Percentiles rank a stretch among this genome's conserved stretches.
phyloP scores from a whole-genome alignment of 2,113 vertebrate species.

The Hippocampus mohnikei region DNA sequence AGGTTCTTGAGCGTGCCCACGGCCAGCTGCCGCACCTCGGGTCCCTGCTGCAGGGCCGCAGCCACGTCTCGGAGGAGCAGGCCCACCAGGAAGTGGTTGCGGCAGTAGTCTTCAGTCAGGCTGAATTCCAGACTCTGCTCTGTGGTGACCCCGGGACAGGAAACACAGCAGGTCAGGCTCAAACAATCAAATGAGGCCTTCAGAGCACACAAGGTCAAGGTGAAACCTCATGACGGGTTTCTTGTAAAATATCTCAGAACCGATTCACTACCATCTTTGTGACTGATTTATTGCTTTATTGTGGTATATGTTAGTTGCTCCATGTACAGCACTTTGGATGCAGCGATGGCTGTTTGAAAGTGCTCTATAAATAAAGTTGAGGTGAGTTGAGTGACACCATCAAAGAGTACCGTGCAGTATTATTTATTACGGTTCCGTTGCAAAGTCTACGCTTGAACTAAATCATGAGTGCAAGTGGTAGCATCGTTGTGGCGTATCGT shows the following conservation, averaged over 20 bases:
- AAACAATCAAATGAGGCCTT: background rate
- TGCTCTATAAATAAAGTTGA: no score
- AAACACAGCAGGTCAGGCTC: background rate
- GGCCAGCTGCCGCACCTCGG: slow-evolving; percentile 83
- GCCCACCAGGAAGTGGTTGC: slow-evolving; percentile 92
- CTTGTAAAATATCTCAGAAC: background rate
- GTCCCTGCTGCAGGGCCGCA: slow-evolving; percentile 82
- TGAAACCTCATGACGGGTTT: background rate
- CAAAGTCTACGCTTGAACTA: background rate
- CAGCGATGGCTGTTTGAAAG: no score
- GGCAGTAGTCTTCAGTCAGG: slow-evolving; percentile 93
- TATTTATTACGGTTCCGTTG: no score
- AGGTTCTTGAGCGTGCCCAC: slow-evolving; percentile 89
- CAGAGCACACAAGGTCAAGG: background rate
- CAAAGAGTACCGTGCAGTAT: no score
- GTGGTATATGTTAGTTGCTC: no score
- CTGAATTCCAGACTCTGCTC: slow-evolving; percentile 90
- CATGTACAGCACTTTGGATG: no score
- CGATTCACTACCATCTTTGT: no score
- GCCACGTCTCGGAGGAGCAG: slow-evolving; percentile 87
- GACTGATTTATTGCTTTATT: no score
- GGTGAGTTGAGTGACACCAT: no score
- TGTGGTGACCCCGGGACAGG: slow-evolving; percentile 59
- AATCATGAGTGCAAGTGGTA: background rate
- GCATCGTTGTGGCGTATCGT: background rate